Percentiles rank a stretch among this genome's conserved stretches.
These are phyloP conservation scores for Andricus curvator DNA, from an alignment of 2,888 invertebrate species.

Conservation along the genomic window DNA sequence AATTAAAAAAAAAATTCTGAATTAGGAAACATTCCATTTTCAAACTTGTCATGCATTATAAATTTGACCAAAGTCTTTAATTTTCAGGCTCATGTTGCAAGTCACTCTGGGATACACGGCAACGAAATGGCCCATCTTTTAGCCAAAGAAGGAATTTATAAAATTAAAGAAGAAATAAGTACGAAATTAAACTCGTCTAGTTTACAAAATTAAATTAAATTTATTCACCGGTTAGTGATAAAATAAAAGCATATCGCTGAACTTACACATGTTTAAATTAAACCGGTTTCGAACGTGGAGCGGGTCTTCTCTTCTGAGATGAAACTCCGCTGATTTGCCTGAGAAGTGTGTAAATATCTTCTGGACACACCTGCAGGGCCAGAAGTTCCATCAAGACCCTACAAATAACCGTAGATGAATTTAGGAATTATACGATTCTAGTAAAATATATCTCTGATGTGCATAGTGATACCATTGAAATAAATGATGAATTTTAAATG, in stretches of 20 bases:
- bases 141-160: slow-evolving; percentile 87
- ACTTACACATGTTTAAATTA: background rate
- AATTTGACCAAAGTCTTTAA: slow-evolving; percentile 43
- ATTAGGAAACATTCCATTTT: slow-evolving; percentile 64
- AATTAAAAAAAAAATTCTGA: background rate
- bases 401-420: slow-evolving; percentile 30
- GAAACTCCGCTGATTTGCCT: slow-evolving; percentile 57
- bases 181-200: background rate
- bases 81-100: slow-evolving; percentile 85
- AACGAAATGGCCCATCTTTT: slow-evolving; percentile 95
- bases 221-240: background rate
- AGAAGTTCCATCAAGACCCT: slow-evolving; percentile 70
- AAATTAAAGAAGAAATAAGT: background rate
- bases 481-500: background rate
- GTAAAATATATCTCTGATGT: background rate
- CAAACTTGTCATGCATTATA: too few species aligned
- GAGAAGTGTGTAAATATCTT: slow-evolving; percentile 69
- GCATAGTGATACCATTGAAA: background rate
- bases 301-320: slow-evolving; percentile 1
- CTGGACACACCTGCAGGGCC: slow-evolving; percentile 69
- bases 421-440: background rate
- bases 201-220: background rate
- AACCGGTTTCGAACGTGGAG: background rate
- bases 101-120: slow-evolving; percentile 89
- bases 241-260: background rate